Percentiles rank a stretch among this genome's conserved stretches.
Evolutionary conservation across 2,113 vertebrate genomes (phyloP).

Genomic region (Sinocyclocheilus grahami): DNA sequence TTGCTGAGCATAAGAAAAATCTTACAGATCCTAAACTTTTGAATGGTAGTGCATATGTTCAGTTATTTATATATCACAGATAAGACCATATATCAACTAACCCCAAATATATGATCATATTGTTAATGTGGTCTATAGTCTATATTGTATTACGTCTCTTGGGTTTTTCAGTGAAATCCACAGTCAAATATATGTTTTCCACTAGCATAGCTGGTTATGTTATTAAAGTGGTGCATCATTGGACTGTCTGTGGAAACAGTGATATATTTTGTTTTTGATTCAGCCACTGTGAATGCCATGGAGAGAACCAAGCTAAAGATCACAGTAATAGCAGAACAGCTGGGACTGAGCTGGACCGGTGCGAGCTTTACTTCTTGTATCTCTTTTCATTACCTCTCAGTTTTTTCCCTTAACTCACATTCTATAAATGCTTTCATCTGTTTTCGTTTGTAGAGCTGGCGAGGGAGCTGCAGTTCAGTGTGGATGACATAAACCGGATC

Average conservation of each 20-base stretch:
- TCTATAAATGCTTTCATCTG: neutral
- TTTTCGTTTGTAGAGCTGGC: constrained; percentile 83
- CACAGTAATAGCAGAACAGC: constrained; percentile 88
- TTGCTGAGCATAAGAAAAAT: too few relatives aligned
- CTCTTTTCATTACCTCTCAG: constrained; percentile 8
- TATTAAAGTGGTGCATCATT: neutral
- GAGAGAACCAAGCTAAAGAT: constrained; percentile 90
- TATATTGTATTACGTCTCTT: neutral
- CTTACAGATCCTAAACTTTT: neutral
- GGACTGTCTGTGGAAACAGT: neutral
- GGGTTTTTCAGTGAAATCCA: neutral
- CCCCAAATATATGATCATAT: neutral
- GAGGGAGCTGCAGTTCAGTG: constrained; percentile 90
- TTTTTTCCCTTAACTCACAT: neutral
- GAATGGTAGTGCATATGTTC: neutral
- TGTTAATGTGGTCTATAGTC: neutral
- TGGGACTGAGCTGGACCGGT: constrained; percentile 98
- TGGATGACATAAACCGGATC: constrained; percentile 96
- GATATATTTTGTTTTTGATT: constrained; percentile 45
- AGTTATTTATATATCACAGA: neutral
- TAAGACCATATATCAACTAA: neutral
- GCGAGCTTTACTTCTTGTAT: constrained; percentile 56
- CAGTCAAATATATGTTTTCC: neutral
- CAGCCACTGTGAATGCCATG: constrained; percentile 84
- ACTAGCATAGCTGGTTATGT: neutral